Evolutionary conservation across 2,888 invertebrate species (phyloP).

Genomic region (Heliconius hortense): DNA sequence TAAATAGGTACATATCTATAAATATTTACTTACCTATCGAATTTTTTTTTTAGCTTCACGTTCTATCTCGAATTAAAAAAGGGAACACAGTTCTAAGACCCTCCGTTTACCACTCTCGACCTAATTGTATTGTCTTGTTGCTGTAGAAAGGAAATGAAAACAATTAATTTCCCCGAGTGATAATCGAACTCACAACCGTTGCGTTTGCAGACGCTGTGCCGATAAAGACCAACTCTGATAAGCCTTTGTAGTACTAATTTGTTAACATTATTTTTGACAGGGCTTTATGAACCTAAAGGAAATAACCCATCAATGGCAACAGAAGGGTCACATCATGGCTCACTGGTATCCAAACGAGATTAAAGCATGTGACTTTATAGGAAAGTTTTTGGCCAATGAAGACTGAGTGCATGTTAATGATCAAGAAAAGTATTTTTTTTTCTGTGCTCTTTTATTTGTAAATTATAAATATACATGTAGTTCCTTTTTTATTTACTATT

Average conservation of each 20-base stretch:
- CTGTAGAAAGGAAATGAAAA: not conserved
- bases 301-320: slow-evolving; percentile 91
- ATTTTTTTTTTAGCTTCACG: not conserved
- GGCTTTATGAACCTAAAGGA: slow-evolving; percentile 97
- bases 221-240: not conserved
- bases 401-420: slow-evolving; percentile 40
- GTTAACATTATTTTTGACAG: slow-evolving; percentile 65
- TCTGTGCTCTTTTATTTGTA: too few relatives aligned
- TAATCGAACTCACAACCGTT: not conserved
- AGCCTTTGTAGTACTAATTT: not conserved
- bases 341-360: slow-evolving; percentile 91
- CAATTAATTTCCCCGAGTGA: not conserved
- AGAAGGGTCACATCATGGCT: slow-evolving; percentile 91
- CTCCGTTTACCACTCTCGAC: not conserved
- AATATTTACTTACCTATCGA: too few relatives aligned
- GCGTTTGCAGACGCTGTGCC: not conserved
- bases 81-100: not conserved
- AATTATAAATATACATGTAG: too few relatives aligned
- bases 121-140: not conserved
- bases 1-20: not conserved
- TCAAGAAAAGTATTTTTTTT: not conserved
- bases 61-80: not conserved
- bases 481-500: too few relatives aligned
- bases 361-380: slow-evolving; percentile 92
- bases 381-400: slow-evolving; percentile 89